A percentile compares a stretch with the other conserved stretches of the same genome.
Evolutionary conservation across 2,113 vertebrate genomes (phyloP).

Genomic region (Agapornis roseicollis): DNA sequence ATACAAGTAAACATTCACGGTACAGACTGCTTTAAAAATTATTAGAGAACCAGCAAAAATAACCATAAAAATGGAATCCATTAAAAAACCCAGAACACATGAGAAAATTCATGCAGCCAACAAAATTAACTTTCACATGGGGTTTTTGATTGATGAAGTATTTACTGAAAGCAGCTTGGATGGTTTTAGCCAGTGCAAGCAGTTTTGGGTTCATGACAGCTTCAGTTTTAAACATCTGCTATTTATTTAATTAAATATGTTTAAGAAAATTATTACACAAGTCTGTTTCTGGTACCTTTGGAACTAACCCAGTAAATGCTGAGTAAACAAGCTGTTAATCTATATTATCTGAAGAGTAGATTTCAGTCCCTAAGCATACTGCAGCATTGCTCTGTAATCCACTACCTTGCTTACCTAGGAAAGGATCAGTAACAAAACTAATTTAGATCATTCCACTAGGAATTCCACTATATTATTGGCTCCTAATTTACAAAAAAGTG

Average conservation of each 20-base stretch:
- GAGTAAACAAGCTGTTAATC: constrained; percentile 18
- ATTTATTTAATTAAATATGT: constrained; percentile 26
- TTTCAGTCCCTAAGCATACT: neutral
- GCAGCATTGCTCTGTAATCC: neutral
- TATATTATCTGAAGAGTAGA: neutral
- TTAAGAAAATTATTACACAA: constrained; percentile 3
- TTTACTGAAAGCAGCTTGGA: constrained; percentile 2
- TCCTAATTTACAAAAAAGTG: neutral
- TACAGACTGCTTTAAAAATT: neutral
- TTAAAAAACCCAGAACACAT: neutral
- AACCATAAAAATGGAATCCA: neutral
- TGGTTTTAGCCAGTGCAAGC: neutral
- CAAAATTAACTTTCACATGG: neutral
- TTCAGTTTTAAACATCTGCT: constrained; percentile 28
- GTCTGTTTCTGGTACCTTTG: neutral
- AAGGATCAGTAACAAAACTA: neutral
- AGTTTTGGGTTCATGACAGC: neutral
- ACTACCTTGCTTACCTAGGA: neutral
- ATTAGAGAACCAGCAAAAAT: neutral
- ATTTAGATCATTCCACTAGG: neutral
- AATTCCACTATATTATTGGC: neutral
- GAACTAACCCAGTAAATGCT: neutral
- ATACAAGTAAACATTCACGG: neutral
- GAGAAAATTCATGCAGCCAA: neutral
- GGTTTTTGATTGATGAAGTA: constrained; percentile 20